Base-by-base conservation (phyloP, 2,113 vertebrate species). In the Dromas ardeola region DNA sequence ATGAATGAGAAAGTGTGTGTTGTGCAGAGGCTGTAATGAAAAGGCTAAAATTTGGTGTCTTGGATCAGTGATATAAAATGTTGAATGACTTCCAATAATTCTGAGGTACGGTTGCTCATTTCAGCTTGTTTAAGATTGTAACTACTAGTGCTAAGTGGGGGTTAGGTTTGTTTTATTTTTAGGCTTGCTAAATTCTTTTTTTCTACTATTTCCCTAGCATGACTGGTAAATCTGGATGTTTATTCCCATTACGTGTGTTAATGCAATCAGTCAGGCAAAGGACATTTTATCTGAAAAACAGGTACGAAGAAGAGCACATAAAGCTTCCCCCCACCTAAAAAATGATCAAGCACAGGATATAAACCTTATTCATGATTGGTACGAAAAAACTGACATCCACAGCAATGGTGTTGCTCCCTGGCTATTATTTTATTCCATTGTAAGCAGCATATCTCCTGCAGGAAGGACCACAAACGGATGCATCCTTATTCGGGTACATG, bases 361-460 rank as follows among this genome's bases (percentile, higher is more conserved):
- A 74, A 85, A 65, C 23, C 25, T 73, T n/a, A 47, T 43, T 71
- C 10, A 22, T 73, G 3, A 49, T 62, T 61, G 79, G 5, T 29
- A 27, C 2, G 6, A 13, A 32, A 71, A 49, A 82, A 27, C 11
- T 55, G 50, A 2, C 22, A 47, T 16, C 42, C 47, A 25, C 25
- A 74, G 58, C 58, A 49, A 15, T 10, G 61, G 7, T 36, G 16
- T 8, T 86, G 10, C 21, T 94, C 20, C 45, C 23, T 1, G 0
- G 21, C 27, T 61, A 8, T 38, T 72, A 30, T 34, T 62, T 59
- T 40, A 20, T 79, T 74, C 38, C 30, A 6, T 10, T 42, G 42
- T 14, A 42, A 62, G 29, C 38, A 58, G 9, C 5, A 9, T n/a
- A 40, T 50, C 19, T 9, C 52, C 8, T 0, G 0, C 36, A 58